A percentile compares a stretch with the other conserved stretches of the same genome.
Conservation (phyloP, 2,888 invertebrate species). For the Taenaris catops region DNA sequence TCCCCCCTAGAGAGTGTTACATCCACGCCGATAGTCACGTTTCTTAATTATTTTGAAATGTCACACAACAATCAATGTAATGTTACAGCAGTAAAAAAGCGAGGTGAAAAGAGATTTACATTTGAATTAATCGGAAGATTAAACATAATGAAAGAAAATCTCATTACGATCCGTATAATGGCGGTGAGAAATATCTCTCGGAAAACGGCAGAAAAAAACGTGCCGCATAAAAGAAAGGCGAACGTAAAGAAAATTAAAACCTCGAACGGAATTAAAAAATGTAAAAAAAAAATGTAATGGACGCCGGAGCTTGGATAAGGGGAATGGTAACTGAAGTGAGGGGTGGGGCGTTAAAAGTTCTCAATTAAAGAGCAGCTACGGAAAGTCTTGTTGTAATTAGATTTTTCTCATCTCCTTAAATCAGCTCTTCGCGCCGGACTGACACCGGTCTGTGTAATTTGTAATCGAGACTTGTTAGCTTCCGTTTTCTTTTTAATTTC, state of each 20-base stretch:
- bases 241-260: constrained; percentile 76
- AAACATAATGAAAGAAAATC: constrained; percentile 80
- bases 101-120: constrained; percentile 74
- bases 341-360: constrained; percentile 49
- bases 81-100: constrained; percentile 60
- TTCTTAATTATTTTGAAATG: constrained; percentile 67
- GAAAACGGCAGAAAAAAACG: constrained; percentile 56
- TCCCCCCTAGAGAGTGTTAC: constrained; percentile 27
- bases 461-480: constrained; percentile 76
- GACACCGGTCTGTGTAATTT: constrained; percentile 74
- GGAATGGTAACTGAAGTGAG: constrained; percentile 57
- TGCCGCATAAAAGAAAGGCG: constrained; percentile 63
- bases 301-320: constrained; percentile 64
- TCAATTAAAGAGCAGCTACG: constrained; percentile 73
- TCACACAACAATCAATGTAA: constrained; percentile 38
- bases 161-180: constrained; percentile 75
- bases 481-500: constrained; percentile 61
- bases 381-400: constrained; percentile 71
- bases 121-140: constrained; percentile 80
- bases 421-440: constrained; percentile 53
- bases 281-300: constrained; percentile 74
- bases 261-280: constrained; percentile 76
- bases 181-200: constrained; percentile 71
- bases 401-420: constrained; percentile 75
- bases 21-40: constrained; percentile 49